phyloP scores from a whole-genome alignment of 2,797 vertebrate species.

The Cetoscarus ocellatus region DNA sequence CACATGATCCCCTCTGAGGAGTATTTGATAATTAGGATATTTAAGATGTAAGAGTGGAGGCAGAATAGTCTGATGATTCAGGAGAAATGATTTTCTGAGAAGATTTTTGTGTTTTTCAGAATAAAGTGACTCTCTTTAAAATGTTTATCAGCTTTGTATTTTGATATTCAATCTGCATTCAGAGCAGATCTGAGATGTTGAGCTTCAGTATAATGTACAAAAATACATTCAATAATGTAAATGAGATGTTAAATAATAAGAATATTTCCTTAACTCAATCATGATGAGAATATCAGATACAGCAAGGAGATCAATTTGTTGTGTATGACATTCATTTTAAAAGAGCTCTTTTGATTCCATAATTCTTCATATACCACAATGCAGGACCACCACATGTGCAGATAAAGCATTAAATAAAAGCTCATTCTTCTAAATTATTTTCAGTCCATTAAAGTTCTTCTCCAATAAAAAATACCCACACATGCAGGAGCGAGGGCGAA shows the following conservation, averaged over 20 bases:
- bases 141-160: too few species aligned
- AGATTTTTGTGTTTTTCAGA: neutral
- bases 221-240: too few species aligned
- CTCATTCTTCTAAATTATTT: slow-evolving; percentile 26
- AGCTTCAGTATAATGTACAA: too few species aligned
- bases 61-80: neutral
- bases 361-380: too few species aligned
- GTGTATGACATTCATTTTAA: neutral
- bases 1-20: slow-evolving; percentile 23
- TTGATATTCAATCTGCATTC: too few species aligned
- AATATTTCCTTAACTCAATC: too few species aligned
- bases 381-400: neutral
- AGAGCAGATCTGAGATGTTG: too few species aligned
- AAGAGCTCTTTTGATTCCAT: neutral
- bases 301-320: neutral
- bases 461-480: slow-evolving; percentile 32
- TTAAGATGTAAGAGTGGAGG: slow-evolving; percentile 6
- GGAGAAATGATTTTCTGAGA: neutral
- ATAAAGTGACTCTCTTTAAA: neutral
- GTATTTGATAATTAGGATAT: slow-evolving; percentile 40
- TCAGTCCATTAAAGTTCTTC: slow-evolving; percentile 23
- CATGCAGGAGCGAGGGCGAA: slow-evolving; percentile 28
- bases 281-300: too few species aligned
- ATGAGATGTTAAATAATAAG: too few species aligned
- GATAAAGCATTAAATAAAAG: slow-evolving; percentile 2